These are phyloP conservation scores for Campylomormyrus tamandua DNA, from an alignment of 2,113 vertebrate genomes.

Conservation along the genomic window DNA sequence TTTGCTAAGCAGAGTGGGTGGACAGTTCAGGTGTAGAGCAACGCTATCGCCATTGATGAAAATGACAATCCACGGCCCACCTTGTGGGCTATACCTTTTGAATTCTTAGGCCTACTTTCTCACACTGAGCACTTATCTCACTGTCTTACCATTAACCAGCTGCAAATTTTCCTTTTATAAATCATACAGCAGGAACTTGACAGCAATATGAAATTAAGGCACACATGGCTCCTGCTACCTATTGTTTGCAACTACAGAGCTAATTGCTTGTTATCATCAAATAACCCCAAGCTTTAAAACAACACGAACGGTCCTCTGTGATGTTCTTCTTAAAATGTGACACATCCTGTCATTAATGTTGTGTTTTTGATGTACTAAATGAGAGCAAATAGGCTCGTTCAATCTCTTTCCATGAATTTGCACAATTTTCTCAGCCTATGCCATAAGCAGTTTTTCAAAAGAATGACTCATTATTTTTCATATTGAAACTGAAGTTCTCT, in stretches of 20 bases:
- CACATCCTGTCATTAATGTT: not conserved
- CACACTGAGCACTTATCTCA: slow-evolving; percentile 16
- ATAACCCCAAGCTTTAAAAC: slow-evolving; percentile 14
- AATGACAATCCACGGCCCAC: not conserved
- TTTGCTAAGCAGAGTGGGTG: not conserved
- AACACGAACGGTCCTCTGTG: not conserved
- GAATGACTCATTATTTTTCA: not conserved
- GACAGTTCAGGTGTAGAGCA: not conserved
- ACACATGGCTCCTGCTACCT: slow-evolving; percentile 21
- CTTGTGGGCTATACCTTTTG: not conserved
- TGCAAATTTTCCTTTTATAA: slow-evolving; percentile 24
- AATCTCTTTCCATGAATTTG: no score
- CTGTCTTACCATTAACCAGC: not conserved
- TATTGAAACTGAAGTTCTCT: not conserved
- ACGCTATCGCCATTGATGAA: not conserved
- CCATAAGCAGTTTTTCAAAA: not conserved
- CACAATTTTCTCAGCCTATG: not conserved
- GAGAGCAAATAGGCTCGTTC: not conserved
- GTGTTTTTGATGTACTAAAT: not conserved
- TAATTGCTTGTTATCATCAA: slow-evolving; percentile 29
- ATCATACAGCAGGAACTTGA: slow-evolving; percentile 36
- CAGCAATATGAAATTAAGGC: slow-evolving; percentile 36
- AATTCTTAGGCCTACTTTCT: not conserved
- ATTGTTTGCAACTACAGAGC: slow-evolving; percentile 24
- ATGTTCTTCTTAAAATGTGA: not conserved